These are phyloP conservation scores for Trematomus bernacchii DNA, from an alignment of 2,797 vertebrate genomes.

Conservation along the genomic window DNA sequence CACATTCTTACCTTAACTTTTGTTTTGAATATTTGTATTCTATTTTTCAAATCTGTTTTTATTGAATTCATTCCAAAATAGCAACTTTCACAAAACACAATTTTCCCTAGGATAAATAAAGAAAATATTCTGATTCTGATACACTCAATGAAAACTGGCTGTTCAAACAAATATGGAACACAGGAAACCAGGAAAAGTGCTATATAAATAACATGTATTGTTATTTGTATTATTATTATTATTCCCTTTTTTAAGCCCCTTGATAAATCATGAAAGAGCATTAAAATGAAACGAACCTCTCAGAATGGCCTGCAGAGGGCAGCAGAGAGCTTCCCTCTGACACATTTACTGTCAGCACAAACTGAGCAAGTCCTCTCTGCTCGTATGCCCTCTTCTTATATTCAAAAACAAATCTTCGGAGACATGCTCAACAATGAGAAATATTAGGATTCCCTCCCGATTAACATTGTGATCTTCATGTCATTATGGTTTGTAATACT, in stretches of 20 bases:
- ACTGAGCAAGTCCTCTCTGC: slow-evolving; percentile 17
- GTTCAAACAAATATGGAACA: neutral
- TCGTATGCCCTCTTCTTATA: neutral
- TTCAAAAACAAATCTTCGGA: slow-evolving; percentile 27
- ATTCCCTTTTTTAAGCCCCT: neutral
- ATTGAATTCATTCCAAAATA: too few species aligned
- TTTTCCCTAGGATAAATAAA: too few species aligned
- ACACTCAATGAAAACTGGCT: neutral
- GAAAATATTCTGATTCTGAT: too few species aligned
- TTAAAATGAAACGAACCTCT: neutral
- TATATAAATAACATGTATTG: too few species aligned
- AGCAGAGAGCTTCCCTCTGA: slow-evolving; percentile 48
- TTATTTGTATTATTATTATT: too few species aligned
- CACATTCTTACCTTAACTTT: too few species aligned
- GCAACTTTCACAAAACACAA: too few species aligned
- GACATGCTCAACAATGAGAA: slow-evolving; percentile 20
- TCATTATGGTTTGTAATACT: slow-evolving; percentile 27
- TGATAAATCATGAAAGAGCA: neutral
- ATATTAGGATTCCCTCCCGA: slow-evolving; percentile 12
- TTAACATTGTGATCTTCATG: slow-evolving; percentile 16
- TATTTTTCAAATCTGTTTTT: too few species aligned
- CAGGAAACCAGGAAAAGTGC: too few species aligned
- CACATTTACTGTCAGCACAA: neutral
- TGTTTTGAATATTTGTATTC: too few species aligned
- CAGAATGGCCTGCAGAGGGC: slow-evolving; percentile 64